These are phyloP conservation scores for Drosophila phalerata DNA, from an alignment of 2,888 invertebrate species.

Conservation along the genomic window DNA sequence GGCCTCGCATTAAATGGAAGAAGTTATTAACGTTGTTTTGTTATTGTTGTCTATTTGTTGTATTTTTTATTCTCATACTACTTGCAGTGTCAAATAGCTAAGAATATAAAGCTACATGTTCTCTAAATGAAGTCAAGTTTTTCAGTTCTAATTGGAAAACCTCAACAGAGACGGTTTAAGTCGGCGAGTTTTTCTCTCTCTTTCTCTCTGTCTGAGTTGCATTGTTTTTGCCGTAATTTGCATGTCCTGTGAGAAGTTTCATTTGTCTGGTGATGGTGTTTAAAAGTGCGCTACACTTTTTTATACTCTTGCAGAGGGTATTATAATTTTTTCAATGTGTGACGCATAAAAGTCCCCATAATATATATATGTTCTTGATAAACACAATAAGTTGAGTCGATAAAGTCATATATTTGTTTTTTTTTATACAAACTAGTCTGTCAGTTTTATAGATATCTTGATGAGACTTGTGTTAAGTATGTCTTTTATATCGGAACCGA, in stretches of 20 bases:
- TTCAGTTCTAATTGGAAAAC: background rate
- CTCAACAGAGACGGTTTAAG: background rate
- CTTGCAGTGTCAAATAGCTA: slow-evolving; percentile 11
- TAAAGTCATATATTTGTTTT: no score
- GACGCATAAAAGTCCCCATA: no score
- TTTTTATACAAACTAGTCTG: no score
- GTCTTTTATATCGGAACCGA: no score
- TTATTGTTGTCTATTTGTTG: background rate
- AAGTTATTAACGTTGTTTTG: background rate
- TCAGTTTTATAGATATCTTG: no score
- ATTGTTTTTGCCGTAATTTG: slow-evolving; percentile 28
- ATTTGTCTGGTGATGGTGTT: slow-evolving; percentile 21
- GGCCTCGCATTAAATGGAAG: background rate
- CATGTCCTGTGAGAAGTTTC: slow-evolving; percentile 16
- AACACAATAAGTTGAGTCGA: no score
- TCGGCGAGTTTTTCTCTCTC: background rate
- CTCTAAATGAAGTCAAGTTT: background rate
- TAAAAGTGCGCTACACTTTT: slow-evolving; percentile 26
- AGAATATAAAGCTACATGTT: background rate
- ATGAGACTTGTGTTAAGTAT: no score
- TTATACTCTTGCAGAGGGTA: background rate
- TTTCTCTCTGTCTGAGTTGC: background rate
- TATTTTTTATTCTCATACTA: slow-evolving; percentile 4
- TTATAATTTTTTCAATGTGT: background rate
- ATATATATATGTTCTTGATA: no score